Base-by-base conservation (phyloP, 1,140 invertebrate genomes). In the Diploscapter pachys region DNA sequence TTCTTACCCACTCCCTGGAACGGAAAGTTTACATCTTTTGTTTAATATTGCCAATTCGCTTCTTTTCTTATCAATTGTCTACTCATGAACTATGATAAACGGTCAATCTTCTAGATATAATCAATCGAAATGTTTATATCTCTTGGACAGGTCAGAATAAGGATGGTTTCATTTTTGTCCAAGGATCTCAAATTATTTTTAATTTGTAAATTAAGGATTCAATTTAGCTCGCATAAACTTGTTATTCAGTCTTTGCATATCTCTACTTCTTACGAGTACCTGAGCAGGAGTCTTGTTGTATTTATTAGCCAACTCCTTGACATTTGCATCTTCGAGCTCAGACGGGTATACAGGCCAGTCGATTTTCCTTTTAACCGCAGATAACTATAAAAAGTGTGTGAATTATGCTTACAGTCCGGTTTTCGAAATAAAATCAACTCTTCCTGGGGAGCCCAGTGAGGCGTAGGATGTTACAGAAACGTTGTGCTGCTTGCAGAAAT, bases 371-470 rank as follows among this genome's bases (percentile, higher is more conserved):
- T 65, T 31, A 71, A 71, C 75, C 75, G 72, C 6, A 71, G 51
- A 65, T 76, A 63, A 49, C 69, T 69, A 57, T 65, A 64, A 62
- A 65, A 62, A 67, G 75, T 65, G 61, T 71, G 13, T 4, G 61
- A 13, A 31, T 63, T 31, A 50, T 52, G 31, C 11, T 54, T 31
- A n/a, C 6, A 77, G 31, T 6, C 48, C 74, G n/a, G n/a, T n/a
- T n/a, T n/a, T n/a, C 5, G 50, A 75, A 8, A 9, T 11, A 50
- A 51, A 11, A 13, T 9, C n/a, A n/a, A 74, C 70, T 66, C 72
- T 70, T 48, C 81, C 83, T 49, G 85, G 85, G 4, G 85, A 82
- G 8, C 85, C 85, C 5, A 86, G 68, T n/a, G 85, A 83, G 50
- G 83, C 79, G 67, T 85, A 85, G 31, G 84, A 85, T 48, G 82